Evolutionary conservation across 2,888 invertebrate species (phyloP).

Genomic region (Chrysolina haemoptera): DNA sequence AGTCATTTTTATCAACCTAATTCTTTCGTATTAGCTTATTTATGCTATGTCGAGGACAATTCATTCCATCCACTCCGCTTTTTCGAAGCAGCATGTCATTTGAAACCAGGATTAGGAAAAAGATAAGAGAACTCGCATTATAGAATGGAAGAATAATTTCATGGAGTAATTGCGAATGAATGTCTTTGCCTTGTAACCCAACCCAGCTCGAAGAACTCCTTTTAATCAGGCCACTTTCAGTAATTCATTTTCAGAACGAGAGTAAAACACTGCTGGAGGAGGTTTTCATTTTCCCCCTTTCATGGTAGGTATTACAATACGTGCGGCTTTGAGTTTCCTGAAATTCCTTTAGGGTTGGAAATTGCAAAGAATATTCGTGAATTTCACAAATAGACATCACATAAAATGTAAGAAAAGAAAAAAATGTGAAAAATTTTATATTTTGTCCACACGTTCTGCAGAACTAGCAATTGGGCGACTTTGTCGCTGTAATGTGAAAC

Average conservation of each 20-base stretch:
- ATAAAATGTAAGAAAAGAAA: background rate
- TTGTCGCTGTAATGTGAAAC: no score
- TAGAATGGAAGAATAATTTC: conserved; percentile 10
- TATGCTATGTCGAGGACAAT: background rate
- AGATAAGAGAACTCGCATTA: conserved; percentile 1
- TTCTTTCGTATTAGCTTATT: background rate
- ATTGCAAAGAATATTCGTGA: background rate
- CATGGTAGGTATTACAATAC: conserved; percentile 20
- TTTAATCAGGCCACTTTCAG: conserved; percentile 42
- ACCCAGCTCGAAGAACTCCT: conserved; percentile 36
- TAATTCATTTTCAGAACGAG: conserved; percentile 40
- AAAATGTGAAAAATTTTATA: background rate
- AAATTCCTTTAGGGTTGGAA: background rate
- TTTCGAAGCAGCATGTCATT: background rate
- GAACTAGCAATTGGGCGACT: background rate
- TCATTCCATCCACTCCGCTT: conserved; percentile 5
- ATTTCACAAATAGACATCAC: background rate
- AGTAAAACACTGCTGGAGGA: conserved; percentile 26
- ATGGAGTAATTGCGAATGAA: conserved; percentile 39
- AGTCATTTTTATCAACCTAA: conserved; percentile 7
- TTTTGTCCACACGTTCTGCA: background rate
- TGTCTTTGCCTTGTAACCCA: conserved; percentile 39
- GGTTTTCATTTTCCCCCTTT: conserved; percentile 17
- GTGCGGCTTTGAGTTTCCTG: background rate
- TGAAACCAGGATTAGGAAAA: conserved; percentile 3